Percentiles rank a stretch among this genome's conserved stretches.
phyloP scores from a whole-genome alignment of 2,888 invertebrate genomes.

The Tortrix viridana region DNA sequence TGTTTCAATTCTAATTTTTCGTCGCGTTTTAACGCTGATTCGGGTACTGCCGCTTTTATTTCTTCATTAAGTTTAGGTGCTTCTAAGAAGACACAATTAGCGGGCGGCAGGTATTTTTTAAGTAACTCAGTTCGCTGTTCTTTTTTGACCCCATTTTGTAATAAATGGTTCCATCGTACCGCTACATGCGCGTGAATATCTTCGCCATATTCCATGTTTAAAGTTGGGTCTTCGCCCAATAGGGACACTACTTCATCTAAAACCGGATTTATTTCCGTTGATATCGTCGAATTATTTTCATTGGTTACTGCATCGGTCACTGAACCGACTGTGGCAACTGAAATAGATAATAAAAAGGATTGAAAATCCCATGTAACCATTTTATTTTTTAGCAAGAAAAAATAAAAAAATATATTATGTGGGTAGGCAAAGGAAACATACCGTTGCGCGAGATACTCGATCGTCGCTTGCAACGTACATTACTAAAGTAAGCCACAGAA shows the following conservation, averaged over 20 bases:
- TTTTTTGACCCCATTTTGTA: neutral
- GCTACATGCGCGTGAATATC: slow-evolving; percentile 2
- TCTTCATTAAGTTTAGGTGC: neutral
- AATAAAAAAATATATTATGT: slow-evolving; percentile 2
- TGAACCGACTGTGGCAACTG: slow-evolving; percentile 1
- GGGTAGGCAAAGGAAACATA: neutral
- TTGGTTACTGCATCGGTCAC: neutral
- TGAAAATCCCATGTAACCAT: neutral
- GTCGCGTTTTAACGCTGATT: neutral
- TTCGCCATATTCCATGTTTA: slow-evolving; percentile 11
- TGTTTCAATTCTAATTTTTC: neutral
- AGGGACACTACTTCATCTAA: neutral
- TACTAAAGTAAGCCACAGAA: neutral
- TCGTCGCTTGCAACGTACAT: slow-evolving; percentile 12
- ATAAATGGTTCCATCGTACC: neutral
- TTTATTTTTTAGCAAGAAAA: neutral
- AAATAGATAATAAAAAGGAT: neutral
- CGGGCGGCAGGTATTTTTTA: slow-evolving; percentile 1
- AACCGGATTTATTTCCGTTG: neutral
- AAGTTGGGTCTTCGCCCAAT: slow-evolving; percentile 5
- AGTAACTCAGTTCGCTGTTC: neutral
- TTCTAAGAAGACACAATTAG: neutral
- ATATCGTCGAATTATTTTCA: neutral
- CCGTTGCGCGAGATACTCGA: slow-evolving; percentile 1
- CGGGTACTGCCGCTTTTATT: neutral